phyloP scores from a whole-genome alignment of 2,113 vertebrate species.

The Vidua macroura region DNA sequence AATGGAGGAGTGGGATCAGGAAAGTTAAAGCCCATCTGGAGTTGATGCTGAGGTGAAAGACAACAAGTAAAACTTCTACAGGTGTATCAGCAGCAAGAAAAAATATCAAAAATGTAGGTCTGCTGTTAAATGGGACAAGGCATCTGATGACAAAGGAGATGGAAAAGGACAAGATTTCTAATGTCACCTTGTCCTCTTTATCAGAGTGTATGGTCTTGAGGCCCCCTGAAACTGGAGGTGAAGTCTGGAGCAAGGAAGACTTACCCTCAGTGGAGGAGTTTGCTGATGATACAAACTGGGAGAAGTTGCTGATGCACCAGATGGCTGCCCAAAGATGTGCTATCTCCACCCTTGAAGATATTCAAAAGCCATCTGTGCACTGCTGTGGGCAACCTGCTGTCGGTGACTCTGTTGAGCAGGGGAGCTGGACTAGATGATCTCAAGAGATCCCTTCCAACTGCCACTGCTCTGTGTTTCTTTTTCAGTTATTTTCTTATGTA shows the following conservation, averaged over 20 bases:
- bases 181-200: background rate
- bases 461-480: background rate
- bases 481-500: background rate
- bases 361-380: background rate
- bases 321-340: background rate
- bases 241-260: background rate
- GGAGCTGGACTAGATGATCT: background rate
- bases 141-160: background rate
- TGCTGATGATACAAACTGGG: background rate
- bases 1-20: background rate
- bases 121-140: background rate
- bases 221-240: background rate
- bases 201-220: background rate
- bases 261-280: background rate
- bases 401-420: background rate
- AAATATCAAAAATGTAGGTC: background rate
- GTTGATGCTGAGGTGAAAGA: background rate
- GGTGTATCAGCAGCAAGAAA: background rate
- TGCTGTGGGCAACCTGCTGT: background rate
- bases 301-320: background rate
- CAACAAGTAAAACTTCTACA: background rate
- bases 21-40: background rate
- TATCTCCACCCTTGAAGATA: background rate
- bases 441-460: background rate
- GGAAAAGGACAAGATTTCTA: background rate